Evolutionary conservation across 2,797 vertebrate species (phyloP), one percentile per base, ranked within the genome.

Genomic region (Balearica regulorum): DNA sequence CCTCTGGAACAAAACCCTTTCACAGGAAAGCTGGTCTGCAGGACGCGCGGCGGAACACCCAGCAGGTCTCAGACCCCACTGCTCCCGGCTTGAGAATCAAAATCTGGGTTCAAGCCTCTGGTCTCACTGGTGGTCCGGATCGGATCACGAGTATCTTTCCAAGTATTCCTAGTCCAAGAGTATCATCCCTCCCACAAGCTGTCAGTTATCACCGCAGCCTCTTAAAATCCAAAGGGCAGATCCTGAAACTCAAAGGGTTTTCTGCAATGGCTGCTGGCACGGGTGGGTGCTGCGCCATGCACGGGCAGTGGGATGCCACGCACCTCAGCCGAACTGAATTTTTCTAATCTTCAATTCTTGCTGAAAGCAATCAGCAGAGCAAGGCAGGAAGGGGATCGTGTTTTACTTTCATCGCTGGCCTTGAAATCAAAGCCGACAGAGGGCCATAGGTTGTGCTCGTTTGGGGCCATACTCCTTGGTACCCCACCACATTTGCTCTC

Each of bases 1-100:
- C 24, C 41, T 66, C 41, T 26, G 31, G 53, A 46, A 78, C 25
- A 37, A 39, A 49, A 43, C 20, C 46, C 5, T n/a, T 57, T 33
- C 25, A 28, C 25, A 25, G 57, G 39, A 48, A 54, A 78, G 48
- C 19, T 21, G 31, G 22, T 19, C 31, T 54, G 53, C 58, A 75
- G 61, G 28, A 29, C 0, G 0, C 1, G 1, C 16, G 28, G 29
- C 4, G 16, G 29, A 48, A 62, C 5, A 2, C 31, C 43, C 62
- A 61, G 65, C 15, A 22, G 60, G 69, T 73, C 54, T 60, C 70
- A 35, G 69, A 88, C 22, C 61, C 24, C 51, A 41, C 28, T 3
- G 3, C 9, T 64, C 43, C 51, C 2, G 0, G 49, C 57, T 37
- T 16, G 4, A 37, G 37, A 49, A 53, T 14, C 7, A 2, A 55